Evolutionary conservation across 2,797 vertebrate species (phyloP), one percentile per base, ranked within the genome.

Genomic region (Macrochelys suwanniensis): DNA sequence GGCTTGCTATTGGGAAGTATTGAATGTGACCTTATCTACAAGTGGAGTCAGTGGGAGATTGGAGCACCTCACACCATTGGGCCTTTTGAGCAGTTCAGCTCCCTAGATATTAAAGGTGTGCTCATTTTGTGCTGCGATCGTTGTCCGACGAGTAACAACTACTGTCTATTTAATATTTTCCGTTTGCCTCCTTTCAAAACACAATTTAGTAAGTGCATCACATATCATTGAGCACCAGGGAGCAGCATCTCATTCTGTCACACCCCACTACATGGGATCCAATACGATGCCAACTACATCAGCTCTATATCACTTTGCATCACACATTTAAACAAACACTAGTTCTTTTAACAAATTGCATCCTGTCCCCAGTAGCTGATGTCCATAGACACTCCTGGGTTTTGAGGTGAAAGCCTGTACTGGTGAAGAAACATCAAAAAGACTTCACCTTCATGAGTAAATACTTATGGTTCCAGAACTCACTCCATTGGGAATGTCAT

Each of bases 1-100:
- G 0, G 0, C 56, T 92, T 91, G 79, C 92, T 89, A 91, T 83
- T 71, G 74, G 56, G 68, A 85, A 95, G 89, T 95, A 91, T 92
- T 89, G 51, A 92, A 95, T 93, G 81, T 88, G n/a, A 19, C 51
- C 59, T 91, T 65, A 91, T 93, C 45, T 90, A 92, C 87, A 96
- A 87, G 59, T 95, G 94, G n/a, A 95, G 51, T 92, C 87, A 96
- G 92, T 96, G 37, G 51, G 76, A 95, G 49, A 91, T 91, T 85
- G 7, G 42, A 93, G 68, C 50, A 65, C 33, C 54, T 71, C 0
- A 0, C 31, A 86, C 21, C 53, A 76, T 54, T 90, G 57, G n/a
- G 86, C 28, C 86, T 7, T 84, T 80, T n/a, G 61, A 57, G 11
- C 42, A 42, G 74, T 94, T 93, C 4, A 61, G 61, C 92, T 8